A percentile compares a stretch with the other conserved stretches of the same genome.
Evolutionary conservation across 2,888 invertebrate genomes (phyloP).

Genomic region (Ochlodes sylvanus): DNA sequence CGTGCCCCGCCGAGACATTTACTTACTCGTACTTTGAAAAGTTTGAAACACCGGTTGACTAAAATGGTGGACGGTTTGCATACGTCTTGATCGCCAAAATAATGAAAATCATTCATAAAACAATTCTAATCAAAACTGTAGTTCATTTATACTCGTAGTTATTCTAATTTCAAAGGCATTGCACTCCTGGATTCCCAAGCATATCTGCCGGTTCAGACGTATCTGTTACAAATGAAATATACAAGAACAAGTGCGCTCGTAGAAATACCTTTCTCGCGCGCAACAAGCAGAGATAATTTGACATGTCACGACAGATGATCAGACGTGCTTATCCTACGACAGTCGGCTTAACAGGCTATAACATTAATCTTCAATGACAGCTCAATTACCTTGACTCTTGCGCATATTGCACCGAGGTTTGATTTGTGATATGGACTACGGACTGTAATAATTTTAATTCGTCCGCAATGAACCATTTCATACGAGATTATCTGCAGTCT

Average conservation of each 20-base stretch:
- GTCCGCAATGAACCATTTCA: slow-evolving; percentile 54
- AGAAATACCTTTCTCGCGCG: slow-evolving; percentile 43
- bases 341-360: slow-evolving; percentile 56
- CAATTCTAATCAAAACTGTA: neutral
- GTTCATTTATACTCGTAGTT: slow-evolving; percentile 1
- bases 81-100: no score
- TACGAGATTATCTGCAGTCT: slow-evolving; percentile 27
- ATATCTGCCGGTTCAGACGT: neutral
- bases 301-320: slow-evolving; percentile 52
- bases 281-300: slow-evolving; percentile 60
- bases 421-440: slow-evolving; percentile 55
- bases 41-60: no score
- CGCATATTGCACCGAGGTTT: slow-evolving; percentile 52
- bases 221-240: slow-evolving; percentile 18
- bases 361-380: slow-evolving; percentile 75
- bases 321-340: slow-evolving; percentile 52
- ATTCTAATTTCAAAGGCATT: slow-evolving; percentile 8
- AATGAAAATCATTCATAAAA: no score
- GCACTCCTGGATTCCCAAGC: neutral
- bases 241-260: slow-evolving; percentile 6
- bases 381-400: slow-evolving; percentile 67
- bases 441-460: slow-evolving; percentile 58
- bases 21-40: no score
- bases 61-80: no score
- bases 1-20: no score